Evolutionary conservation across 2,797 vertebrate genomes (phyloP).

Genomic region (Pyrocephalus nanus): DNA sequence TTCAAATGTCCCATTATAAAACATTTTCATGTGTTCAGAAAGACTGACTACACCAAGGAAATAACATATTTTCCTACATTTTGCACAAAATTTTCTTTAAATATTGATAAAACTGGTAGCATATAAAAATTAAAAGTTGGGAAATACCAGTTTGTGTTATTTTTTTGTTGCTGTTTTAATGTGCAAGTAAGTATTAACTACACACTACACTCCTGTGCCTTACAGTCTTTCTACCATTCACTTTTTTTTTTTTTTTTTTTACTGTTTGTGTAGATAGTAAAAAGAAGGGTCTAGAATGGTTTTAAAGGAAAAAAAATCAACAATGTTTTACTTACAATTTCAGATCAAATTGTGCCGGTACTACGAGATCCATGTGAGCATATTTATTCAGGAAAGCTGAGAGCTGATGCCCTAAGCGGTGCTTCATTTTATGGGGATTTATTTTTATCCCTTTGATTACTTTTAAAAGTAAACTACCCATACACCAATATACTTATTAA

Average conservation of each 20-base stretch:
- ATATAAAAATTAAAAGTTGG: background rate
- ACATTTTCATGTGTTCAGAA: background rate
- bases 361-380: background rate
- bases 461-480: too few relatives aligned
- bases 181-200: background rate
- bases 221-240: background rate
- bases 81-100: background rate
- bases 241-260: background rate
- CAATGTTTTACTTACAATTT: background rate
- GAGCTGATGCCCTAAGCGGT: too few relatives aligned
- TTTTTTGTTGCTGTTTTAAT: background rate
- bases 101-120: background rate
- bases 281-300: background rate
- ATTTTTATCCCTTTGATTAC: too few relatives aligned
- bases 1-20: background rate
- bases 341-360: accelerated
- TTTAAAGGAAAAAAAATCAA: background rate
- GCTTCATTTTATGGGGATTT: too few relatives aligned
- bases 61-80: background rate
- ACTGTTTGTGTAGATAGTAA: background rate
- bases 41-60: background rate
- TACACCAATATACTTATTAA: too few relatives aligned
- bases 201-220: background rate
- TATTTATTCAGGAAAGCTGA: too few relatives aligned
- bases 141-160: background rate